These are phyloP conservation scores for Craseonycteris thonglongyai DNA, from an alignment of 2,113 vertebrate genomes.

Conservation along the genomic window DNA sequence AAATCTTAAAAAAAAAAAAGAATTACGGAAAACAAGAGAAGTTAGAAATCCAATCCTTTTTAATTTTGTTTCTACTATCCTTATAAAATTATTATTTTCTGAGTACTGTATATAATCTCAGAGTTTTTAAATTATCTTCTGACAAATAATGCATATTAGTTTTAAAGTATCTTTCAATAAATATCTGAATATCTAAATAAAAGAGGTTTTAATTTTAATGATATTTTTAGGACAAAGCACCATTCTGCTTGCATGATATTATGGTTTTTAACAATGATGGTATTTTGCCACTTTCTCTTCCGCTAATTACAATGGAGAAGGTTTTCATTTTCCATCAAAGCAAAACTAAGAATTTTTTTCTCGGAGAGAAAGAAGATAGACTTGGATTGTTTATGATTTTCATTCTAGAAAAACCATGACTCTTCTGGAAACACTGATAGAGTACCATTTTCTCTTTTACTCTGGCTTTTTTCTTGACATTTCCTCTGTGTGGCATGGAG, in stretches of 20 bases:
- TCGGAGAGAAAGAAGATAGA: neutral
- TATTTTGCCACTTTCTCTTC: neutral
- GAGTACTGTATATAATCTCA: neutral
- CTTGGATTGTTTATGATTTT: neutral
- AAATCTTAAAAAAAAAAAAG: too few relatives aligned
- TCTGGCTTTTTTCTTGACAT: neutral
- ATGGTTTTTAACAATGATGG: neutral
- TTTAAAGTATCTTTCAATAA: neutral
- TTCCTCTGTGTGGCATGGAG: neutral
- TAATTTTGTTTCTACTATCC: neutral
- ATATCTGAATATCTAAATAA: neutral
- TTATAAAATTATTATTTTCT: neutral
- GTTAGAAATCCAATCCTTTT: neutral
- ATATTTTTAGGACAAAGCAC: neutral
- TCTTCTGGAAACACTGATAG: neutral
- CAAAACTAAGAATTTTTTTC: neutral
- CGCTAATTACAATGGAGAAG: neutral
- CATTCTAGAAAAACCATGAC: neutral
- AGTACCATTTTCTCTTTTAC: neutral
- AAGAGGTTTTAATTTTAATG: neutral
- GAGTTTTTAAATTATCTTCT: neutral
- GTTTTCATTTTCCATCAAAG: neutral
- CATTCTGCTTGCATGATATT: neutral
- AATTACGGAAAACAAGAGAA: neutral
- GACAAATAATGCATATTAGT: neutral